Percentiles rank a stretch among this genome's conserved stretches.
Evolutionary conservation across 2,888 invertebrate species (phyloP).

Genomic region (Dryococelus australis): DNA sequence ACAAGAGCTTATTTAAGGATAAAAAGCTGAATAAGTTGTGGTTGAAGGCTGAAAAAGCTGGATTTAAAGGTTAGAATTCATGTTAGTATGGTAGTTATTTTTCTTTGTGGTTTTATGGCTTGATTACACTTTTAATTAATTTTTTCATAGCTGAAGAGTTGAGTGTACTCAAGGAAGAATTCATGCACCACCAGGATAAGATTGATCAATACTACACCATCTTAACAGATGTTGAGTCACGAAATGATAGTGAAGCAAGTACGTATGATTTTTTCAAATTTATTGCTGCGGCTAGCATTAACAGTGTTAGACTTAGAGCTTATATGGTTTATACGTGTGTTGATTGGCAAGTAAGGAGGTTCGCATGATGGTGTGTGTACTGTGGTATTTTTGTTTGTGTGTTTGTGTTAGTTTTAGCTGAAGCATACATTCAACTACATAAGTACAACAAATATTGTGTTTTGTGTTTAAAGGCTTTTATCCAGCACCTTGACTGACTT

Average conservation of each 20-base stretch:
- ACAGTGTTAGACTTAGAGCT: too few relatives aligned
- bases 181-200: slow-evolving; percentile 90
- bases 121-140: slow-evolving; percentile 16
- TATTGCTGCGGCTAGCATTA: too few relatives aligned
- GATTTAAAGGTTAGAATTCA: slow-evolving; percentile 70
- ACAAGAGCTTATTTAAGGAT: slow-evolving; percentile 84
- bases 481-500: too few relatives aligned
- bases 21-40: slow-evolving; percentile 89
- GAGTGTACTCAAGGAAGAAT: slow-evolving; percentile 84
- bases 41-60: slow-evolving; percentile 86
- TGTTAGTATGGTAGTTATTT: not conserved
- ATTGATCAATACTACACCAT: slow-evolving; percentile 88
- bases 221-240: slow-evolving; percentile 72
- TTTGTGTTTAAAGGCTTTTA: too few relatives aligned
- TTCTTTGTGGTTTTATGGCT: not conserved
- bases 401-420: too few relatives aligned
- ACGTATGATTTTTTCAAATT: slow-evolving; percentile 51
- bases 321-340: too few relatives aligned
- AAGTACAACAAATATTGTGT: too few relatives aligned
- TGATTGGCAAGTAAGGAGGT: too few relatives aligned
- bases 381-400: too few relatives aligned
- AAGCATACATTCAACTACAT: too few relatives aligned
- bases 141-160: slow-evolving; percentile 73
- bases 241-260: slow-evolving; percentile 72
- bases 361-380: too few relatives aligned